Conservation (phyloP, 2,888 invertebrate species). For the Caprella mutica region DNA sequence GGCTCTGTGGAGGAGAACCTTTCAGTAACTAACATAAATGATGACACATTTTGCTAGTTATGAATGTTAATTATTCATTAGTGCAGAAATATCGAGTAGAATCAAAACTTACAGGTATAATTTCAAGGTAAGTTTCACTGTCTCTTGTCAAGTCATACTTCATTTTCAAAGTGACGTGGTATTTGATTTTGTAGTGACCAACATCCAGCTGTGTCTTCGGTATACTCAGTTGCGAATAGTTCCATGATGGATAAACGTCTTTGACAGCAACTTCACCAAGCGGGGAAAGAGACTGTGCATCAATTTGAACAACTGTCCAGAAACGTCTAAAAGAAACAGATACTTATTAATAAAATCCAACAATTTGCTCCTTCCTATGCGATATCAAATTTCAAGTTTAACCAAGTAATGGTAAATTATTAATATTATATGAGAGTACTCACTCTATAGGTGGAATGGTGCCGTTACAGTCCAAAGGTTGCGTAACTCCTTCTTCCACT, state of each 20-base stretch:
- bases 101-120: background rate
- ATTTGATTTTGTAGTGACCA: constrained; percentile 18
- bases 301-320: background rate
- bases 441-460: too few relatives aligned
- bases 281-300: background rate
- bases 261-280: background rate
- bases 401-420: too few relatives aligned
- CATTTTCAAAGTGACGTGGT: constrained; percentile 7
- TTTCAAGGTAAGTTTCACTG: constrained; percentile 9
- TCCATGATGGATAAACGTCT: constrained; percentile 16
- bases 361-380: too few relatives aligned
- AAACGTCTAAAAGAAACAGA: too few relatives aligned
- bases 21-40: background rate
- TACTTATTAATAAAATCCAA: too few relatives aligned
- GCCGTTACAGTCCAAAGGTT: too few relatives aligned
- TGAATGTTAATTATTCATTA: too few relatives aligned
- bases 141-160: constrained; percentile 12
- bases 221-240: constrained; percentile 16
- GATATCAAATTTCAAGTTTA: too few relatives aligned
- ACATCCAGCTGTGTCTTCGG: background rate
- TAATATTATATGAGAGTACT: too few relatives aligned
- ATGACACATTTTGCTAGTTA: too few relatives aligned
- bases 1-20: constrained; percentile 34
- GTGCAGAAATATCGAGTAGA: too few relatives aligned
- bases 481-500: background rate